Evolutionary conservation across 1,140 invertebrate genomes (phyloP).

Genomic region (Bombus terrestris): DNA sequence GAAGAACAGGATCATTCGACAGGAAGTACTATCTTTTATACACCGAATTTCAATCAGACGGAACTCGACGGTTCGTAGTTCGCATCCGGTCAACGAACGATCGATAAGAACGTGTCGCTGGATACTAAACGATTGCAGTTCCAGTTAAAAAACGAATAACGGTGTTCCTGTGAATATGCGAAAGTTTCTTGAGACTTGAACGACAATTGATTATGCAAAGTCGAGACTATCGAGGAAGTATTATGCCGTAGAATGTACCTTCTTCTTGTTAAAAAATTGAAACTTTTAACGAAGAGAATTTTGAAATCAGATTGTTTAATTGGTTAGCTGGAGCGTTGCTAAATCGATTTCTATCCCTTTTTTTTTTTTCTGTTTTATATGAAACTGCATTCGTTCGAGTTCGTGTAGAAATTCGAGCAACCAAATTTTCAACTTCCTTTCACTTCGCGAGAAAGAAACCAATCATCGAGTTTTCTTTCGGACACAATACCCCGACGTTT

Average conservation of each 20-base stretch:
- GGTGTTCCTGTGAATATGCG: not conserved
- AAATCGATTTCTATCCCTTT: not conserved
- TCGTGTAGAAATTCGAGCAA: not conserved
- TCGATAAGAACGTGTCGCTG: constrained; percentile 8
- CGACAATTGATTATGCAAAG: too few relatives aligned
- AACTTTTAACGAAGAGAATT: not conserved
- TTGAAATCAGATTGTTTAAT: not conserved
- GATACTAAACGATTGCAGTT: not conserved
- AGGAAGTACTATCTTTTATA: constrained; percentile 61
- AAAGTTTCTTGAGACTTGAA: not conserved
- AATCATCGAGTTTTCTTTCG: not conserved
- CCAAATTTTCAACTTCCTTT: not conserved
- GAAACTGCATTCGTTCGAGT: not conserved
- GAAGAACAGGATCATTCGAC: constrained; percentile 55
- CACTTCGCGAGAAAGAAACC: not conserved
- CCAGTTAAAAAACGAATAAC: constrained; percentile 25
- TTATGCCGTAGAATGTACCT: not conserved
- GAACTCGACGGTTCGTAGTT: constrained; percentile 6
- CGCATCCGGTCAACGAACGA: constrained; percentile 47
- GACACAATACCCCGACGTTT: not conserved
- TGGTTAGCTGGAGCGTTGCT: not conserved
- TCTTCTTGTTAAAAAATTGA: not conserved
- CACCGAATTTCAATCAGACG: constrained; percentile 65
- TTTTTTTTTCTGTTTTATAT: not conserved
- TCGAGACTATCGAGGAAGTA: not conserved